phyloP scores from a whole-genome alignment of 2,113 vertebrate genomes.

The Vombatus ursinus region DNA sequence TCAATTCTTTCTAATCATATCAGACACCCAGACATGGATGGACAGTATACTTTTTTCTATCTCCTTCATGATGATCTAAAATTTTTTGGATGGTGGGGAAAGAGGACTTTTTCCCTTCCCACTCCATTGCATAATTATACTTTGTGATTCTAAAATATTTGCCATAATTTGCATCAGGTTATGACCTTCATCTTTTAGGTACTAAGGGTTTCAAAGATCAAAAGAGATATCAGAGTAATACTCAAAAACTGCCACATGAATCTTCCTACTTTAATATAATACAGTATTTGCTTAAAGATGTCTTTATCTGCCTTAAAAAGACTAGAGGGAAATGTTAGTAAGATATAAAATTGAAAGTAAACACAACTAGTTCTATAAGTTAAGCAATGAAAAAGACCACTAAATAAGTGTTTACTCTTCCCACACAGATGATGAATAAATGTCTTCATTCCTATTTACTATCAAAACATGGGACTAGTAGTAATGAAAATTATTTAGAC shows the following conservation, averaged over 20 bases:
- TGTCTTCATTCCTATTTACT: constrained; percentile 41
- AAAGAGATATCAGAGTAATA: constrained; percentile 25
- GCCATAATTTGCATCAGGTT: not conserved
- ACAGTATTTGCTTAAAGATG: constrained; percentile 23
- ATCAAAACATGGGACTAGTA: constrained; percentile 5
- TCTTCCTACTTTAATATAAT: constrained; percentile 26
- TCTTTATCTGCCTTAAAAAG: constrained; percentile 40
- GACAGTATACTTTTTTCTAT: not conserved
- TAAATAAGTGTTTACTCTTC: constrained; percentile 43
- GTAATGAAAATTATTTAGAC: constrained; percentile 31
- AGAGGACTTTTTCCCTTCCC: not conserved
- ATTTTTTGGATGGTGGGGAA: not conserved
- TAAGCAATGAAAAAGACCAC: not conserved
- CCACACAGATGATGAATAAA: constrained; percentile 9
- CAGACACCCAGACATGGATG: not conserved
- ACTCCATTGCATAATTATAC: constrained; percentile 28
- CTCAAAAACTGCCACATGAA: constrained; percentile 16
- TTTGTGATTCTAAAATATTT: constrained; percentile 45
- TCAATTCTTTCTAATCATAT: not conserved
- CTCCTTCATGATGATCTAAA: not conserved
- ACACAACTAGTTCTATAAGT: constrained; percentile 32
- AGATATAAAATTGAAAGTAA: constrained; percentile 41
- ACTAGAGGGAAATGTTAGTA: constrained; percentile 32
- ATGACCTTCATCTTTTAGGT: not conserved
- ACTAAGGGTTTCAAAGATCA: not conserved